These are phyloP conservation scores for Morpho helenor DNA, from an alignment of 2,888 invertebrate genomes.

Conservation along the genomic window DNA sequence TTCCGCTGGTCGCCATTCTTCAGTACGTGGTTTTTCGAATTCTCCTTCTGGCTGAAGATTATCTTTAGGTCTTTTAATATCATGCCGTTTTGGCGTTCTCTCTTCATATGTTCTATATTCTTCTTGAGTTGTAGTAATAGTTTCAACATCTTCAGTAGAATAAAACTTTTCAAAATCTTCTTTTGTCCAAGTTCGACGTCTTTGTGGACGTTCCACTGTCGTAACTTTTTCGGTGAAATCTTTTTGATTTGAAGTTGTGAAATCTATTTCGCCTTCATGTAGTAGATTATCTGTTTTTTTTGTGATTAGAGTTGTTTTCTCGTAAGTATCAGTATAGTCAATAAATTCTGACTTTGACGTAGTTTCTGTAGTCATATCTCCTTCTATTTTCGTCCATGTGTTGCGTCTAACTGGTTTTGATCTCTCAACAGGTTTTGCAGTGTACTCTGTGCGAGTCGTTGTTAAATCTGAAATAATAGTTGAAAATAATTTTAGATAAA, in stretches of 20 bases:
- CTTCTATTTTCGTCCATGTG: constrained; percentile 88
- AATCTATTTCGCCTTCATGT: constrained; percentile 83
- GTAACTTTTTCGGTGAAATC: constrained; percentile 81
- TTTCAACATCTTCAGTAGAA: constrained; percentile 75
- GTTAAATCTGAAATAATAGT: constrained; percentile 80
- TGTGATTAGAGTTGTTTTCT: constrained; percentile 79
- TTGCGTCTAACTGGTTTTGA: constrained; percentile 83
- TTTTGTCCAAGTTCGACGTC: constrained; percentile 85
- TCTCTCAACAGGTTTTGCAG: constrained; percentile 82
- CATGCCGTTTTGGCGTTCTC: constrained; percentile 68
- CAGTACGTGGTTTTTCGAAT: constrained; percentile 54
- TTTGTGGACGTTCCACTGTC: constrained; percentile 77
- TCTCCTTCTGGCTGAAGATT: constrained; percentile 80
- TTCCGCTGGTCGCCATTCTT: constrained; percentile 56
- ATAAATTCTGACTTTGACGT: constrained; percentile 83
- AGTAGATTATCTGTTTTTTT: constrained; percentile 83
- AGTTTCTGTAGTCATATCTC: constrained; percentile 85
- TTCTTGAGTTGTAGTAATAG: constrained; percentile 83
- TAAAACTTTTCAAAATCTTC: constrained; percentile 86
- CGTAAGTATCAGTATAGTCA: constrained; percentile 78
- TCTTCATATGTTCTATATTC: constrained; percentile 81
- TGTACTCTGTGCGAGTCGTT: constrained; percentile 84
- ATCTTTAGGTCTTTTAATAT: constrained; percentile 75
- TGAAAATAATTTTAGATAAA: neutral
- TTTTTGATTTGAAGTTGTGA: constrained; percentile 81